phyloP scores from a whole-genome alignment of 2,113 vertebrate genomes.

The Potamarius usumacintae region DNA sequence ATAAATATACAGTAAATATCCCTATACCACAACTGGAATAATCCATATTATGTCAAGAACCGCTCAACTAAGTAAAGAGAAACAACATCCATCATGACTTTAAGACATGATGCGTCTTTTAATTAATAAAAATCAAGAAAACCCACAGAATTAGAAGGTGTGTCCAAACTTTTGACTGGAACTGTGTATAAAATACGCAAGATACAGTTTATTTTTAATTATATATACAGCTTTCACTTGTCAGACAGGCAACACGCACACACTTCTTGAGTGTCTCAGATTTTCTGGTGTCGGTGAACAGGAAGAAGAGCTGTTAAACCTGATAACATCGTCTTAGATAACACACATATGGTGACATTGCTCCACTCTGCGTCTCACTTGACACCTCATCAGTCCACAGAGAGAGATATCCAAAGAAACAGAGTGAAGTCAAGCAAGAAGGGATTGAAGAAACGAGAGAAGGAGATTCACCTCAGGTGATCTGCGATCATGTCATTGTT shows the following conservation, averaged over 20 bases:
- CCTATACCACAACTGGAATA: too few species aligned
- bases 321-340: constrained; percentile 29
- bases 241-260: background rate
- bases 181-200: background rate
- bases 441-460: constrained; percentile 31
- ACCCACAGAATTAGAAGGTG: too few species aligned
- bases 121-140: too few species aligned
- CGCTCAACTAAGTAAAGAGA: too few species aligned
- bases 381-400: constrained; percentile 39
- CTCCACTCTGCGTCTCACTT: constrained; percentile 27
- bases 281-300: constrained; percentile 41
- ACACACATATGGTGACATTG: constrained; percentile 35
- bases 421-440: background rate
- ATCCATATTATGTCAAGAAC: too few species aligned
- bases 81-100: too few species aligned
- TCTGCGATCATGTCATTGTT: constrained; percentile 31
- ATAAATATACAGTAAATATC: too few species aligned
- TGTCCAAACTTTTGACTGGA: too few species aligned
- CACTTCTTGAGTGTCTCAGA: constrained; percentile 19
- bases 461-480: constrained; percentile 39
- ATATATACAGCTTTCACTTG: background rate
- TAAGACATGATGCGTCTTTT: too few species aligned
- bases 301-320: constrained; percentile 38
- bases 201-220: background rate
- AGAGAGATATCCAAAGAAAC: constrained; percentile 24